phyloP scores from a whole-genome alignment of 2,888 invertebrate genomes.

The Cosmorhoe ocellata region DNA sequence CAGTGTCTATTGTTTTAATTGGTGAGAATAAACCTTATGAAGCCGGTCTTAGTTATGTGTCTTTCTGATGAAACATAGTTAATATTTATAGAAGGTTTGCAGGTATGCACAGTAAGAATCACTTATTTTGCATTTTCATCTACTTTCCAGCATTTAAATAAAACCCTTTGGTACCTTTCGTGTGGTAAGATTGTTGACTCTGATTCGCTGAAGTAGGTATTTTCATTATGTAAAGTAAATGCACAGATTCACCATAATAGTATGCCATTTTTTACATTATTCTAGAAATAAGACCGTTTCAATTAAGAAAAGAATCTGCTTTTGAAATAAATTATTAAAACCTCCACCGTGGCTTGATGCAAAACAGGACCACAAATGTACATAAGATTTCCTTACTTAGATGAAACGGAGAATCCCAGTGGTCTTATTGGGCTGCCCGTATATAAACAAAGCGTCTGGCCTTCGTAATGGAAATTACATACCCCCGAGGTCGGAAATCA shows the following conservation, averaged over 20 bases:
- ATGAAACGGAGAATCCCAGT: slow-evolving; percentile 57
- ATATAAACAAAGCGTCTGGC: slow-evolving; percentile 74
- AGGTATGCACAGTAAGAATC: too few relatives aligned
- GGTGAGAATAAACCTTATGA: neutral
- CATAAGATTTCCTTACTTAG: slow-evolving; percentile 47
- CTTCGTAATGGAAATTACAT: slow-evolving; percentile 79
- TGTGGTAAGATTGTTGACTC: neutral
- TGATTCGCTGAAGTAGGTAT: slow-evolving; percentile 5
- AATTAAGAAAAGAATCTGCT: slow-evolving; percentile 21
- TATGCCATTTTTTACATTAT: slow-evolving; percentile 12
- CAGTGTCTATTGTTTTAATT: neutral
- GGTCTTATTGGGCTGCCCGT: slow-evolving; percentile 64
- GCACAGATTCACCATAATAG: slow-evolving; percentile 14
- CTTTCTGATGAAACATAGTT: neutral
- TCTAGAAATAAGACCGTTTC: slow-evolving; percentile 20
- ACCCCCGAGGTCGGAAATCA: slow-evolving; percentile 79
- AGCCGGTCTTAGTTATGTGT: neutral
- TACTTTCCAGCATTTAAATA: neutral
- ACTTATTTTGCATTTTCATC: too few relatives aligned
- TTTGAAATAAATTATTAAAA: slow-evolving; percentile 31
- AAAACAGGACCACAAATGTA: slow-evolving; percentile 35
- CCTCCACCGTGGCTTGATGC: slow-evolving; percentile 28
- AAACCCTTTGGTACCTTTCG: neutral
- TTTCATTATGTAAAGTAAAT: slow-evolving; percentile 20
- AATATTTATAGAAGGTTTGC: too few relatives aligned